Percentiles rank a stretch among this genome's conserved stretches.
Evolutionary conservation across 2,888 invertebrate species (phyloP).

Genomic region (Tenthredo scrophulariae): DNA sequence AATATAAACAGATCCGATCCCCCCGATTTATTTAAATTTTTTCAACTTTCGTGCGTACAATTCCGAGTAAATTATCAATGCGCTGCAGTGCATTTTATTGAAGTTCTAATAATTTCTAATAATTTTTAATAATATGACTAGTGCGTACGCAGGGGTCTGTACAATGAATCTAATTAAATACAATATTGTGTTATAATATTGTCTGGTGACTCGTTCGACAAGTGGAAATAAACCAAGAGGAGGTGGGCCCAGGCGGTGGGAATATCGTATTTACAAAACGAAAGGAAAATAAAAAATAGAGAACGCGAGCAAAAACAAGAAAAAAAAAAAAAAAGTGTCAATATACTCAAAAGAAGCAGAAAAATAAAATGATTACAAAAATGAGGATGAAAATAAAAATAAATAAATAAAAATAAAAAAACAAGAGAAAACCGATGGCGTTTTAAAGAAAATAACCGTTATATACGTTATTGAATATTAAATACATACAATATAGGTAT

Average conservation of each 20-base stretch:
- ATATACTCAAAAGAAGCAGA: neutral
- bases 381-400: neutral
- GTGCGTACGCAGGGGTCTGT: neutral
- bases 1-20: neutral
- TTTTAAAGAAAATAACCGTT: neutral
- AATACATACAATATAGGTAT: neutral
- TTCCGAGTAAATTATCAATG: neutral
- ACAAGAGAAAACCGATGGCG: neutral
- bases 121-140: neutral
- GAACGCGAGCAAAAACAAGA: neutral
- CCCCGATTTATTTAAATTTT: neutral
- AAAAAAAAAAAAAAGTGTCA: constrained; percentile 11
- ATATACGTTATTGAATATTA: neutral
- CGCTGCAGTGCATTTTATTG: neutral
- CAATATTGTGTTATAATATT: neutral
- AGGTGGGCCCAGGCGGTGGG: constrained; percentile 16
- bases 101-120: neutral
- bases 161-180: neutral
- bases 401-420: neutral
- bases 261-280: neutral
- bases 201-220: constrained; percentile 6
- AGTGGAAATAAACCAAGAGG: neutral
- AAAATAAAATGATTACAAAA: neutral
- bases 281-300: neutral
- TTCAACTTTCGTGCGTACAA: neutral